Evolutionary conservation across 2,888 invertebrate genomes (phyloP).

Genomic region (Xylota segnis): DNA sequence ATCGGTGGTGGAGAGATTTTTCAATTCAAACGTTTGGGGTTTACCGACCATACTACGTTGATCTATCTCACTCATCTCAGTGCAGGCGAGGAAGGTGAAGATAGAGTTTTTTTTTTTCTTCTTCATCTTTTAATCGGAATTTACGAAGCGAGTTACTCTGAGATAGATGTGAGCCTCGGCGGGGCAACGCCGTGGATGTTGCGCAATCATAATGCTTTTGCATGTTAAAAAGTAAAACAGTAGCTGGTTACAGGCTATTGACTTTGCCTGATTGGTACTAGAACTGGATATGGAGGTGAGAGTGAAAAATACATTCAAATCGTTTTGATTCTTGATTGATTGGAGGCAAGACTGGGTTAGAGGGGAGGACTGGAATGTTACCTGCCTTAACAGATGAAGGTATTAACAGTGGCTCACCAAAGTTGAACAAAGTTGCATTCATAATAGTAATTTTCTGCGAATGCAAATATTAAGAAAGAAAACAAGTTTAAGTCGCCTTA

Average conservation of each 20-base stretch:
- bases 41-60: background rate
- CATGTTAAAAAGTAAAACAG: background rate
- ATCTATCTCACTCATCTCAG: background rate
- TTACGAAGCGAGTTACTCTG: background rate
- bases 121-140: background rate
- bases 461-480: no score
- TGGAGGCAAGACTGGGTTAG: background rate
- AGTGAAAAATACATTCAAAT: background rate
- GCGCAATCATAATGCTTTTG: constrained; percentile 21
- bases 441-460: no score
- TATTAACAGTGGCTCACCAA: no score
- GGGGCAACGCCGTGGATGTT: constrained; percentile 18
- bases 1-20: background rate
- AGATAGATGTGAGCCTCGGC: background rate
- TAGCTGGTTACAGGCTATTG: background rate
- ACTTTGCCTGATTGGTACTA: background rate
- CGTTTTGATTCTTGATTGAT: background rate
- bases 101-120: background rate
- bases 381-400: no score
- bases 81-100: background rate
- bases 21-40: background rate
- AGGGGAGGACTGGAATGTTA: no score
- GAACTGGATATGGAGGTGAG: background rate
- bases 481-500: no score
- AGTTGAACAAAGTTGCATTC: no score